phyloP scores from a whole-genome alignment of 2,888 invertebrate species.

The Drepana falcataria region DNA sequence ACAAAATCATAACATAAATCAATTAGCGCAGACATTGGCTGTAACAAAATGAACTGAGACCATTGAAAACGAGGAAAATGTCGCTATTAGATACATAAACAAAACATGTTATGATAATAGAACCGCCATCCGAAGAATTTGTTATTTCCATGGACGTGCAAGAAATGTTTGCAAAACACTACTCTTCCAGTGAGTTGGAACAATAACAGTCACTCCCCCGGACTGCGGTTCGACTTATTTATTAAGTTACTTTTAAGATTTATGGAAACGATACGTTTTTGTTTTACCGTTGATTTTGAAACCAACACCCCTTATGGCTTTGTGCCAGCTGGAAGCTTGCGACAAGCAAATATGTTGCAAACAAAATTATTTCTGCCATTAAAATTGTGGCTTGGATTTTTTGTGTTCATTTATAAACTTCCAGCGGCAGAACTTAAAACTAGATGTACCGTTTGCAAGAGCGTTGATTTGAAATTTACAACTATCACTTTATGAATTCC shows the following conservation, averaged over 20 bases:
- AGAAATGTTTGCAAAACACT: conserved; percentile 73
- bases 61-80: conserved; percentile 63
- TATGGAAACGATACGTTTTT: conserved; percentile 77
- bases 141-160: conserved; percentile 45
- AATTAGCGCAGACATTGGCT: conserved; percentile 46
- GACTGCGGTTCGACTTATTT: conserved; percentile 58
- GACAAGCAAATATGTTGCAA: conserved; percentile 27
- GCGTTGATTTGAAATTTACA: conserved; percentile 10
- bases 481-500: conserved; percentile 2
- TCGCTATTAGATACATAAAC: conserved; percentile 70
- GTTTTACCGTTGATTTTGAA: conserved; percentile 66
- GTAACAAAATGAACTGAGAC: conserved; percentile 31
- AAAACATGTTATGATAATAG: conserved; percentile 75
- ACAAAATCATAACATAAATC: conserved; percentile 37
- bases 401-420: conserved; percentile 49
- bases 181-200: conserved; percentile 58
- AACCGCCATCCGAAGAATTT: conserved; percentile 74
- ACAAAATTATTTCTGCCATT: conserved; percentile 42
- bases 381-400: conserved; percentile 19
- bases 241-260: conserved; percentile 54
- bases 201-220: conserved; percentile 63
- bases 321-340: conserved; percentile 71
- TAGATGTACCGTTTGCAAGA: conserved; percentile 56
- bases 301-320: conserved; percentile 78
- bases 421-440: conserved; percentile 69